A percentile compares a stretch with the other conserved stretches of the same genome.
Conservation (phyloP, 2,888 invertebrate genomes). For the Drosophila borealis region DNA sequence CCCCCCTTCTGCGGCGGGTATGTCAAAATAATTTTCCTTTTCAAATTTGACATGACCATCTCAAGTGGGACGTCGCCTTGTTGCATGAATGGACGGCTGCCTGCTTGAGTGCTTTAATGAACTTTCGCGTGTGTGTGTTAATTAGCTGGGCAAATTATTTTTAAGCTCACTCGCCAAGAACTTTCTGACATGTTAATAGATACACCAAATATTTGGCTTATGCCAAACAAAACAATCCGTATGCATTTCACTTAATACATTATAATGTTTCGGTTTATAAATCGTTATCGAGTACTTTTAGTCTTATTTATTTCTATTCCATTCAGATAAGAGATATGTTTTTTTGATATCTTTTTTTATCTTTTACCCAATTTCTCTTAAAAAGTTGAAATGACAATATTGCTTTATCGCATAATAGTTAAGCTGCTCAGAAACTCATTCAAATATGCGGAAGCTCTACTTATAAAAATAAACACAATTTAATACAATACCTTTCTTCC, state of each 20-base stretch:
- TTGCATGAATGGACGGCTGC: constrained; percentile 34
- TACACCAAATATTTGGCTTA: constrained; percentile 17
- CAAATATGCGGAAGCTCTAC: no score
- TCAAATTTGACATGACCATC: constrained; percentile 62
- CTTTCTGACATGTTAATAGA: constrained; percentile 10
- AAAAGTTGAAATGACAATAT: no score
- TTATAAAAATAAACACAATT: not conserved
- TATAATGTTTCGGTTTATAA: no score
- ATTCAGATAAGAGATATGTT: no score
- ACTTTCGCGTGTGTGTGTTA: constrained; percentile 49
- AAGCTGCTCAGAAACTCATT: no score
- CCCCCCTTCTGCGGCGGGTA: constrained; percentile 1
- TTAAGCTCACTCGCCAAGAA: constrained; percentile 6
- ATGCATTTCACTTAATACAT: no score
- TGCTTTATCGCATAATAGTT: no score
- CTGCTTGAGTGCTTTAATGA: constrained; percentile 41
- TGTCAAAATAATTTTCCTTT: constrained; percentile 61
- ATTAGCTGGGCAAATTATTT: constrained; percentile 47
- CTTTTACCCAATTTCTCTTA: no score
- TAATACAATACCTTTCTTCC: not conserved
- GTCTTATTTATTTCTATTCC: no score
- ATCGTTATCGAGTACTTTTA: no score
- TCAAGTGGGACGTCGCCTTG: constrained; percentile 45
- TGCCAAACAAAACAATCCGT: not conserved
- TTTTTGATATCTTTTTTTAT: no score